Evolutionary conservation across 2,888 invertebrate species (phyloP).

Genomic region (Ethmia dodecea): DNA sequence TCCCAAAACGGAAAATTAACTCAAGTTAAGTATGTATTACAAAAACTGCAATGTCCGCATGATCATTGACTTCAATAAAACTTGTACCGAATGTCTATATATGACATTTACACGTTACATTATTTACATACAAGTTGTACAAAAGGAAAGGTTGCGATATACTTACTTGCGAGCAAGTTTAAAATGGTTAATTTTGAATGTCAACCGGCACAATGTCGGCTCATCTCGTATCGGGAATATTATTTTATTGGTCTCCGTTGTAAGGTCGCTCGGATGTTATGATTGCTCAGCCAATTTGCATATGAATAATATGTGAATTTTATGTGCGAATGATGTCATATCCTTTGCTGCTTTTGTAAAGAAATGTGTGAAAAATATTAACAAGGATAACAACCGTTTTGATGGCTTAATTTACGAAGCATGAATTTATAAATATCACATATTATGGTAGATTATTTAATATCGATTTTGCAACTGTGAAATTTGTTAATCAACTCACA

Average conservation of each 20-base stretch:
- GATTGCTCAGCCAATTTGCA: constrained; percentile 63
- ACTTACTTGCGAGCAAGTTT: constrained; percentile 20
- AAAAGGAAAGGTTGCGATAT: constrained; percentile 22
- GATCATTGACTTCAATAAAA: no score
- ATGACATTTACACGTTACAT: no score
- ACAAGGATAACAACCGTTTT: constrained; percentile 28
- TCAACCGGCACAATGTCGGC: constrained; percentile 25
- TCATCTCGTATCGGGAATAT: constrained; percentile 26
- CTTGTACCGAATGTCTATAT: no score
- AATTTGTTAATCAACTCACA: no score
- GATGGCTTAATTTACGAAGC: constrained; percentile 24
- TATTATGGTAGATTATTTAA: no score
- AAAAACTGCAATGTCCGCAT: no score
- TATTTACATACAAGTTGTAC: constrained; percentile 12
- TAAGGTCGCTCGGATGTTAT: constrained; percentile 43
- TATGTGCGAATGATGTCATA: constrained; percentile 57
- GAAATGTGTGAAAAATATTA: constrained; percentile 43
- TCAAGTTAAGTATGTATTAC: no score
- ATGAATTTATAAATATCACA: neutral
- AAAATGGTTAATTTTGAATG: constrained; percentile 29
- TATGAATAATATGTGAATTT: constrained; percentile 58
- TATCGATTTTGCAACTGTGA: no score
- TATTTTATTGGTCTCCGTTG: constrained; percentile 37
- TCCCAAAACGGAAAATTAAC: no score
- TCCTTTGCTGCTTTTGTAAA: constrained; percentile 39